Evolutionary conservation across 2,888 invertebrate species (phyloP).

Genomic region (Aleiodes testaceus): DNA sequence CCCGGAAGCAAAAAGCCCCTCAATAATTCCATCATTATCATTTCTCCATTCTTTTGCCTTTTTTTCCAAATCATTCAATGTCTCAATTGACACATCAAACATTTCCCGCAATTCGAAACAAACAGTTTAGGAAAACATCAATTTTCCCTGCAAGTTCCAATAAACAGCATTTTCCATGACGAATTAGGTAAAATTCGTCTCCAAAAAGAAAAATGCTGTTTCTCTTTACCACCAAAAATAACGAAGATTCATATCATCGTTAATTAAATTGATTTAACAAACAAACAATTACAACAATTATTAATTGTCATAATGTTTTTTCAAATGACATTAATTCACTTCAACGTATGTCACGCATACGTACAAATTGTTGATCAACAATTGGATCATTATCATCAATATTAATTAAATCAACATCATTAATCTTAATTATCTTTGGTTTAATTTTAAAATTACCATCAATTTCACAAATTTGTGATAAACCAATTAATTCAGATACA

Average conservation of each 20-base stretch:
- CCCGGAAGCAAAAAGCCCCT: not conserved
- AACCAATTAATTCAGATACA: conserved; percentile 61
- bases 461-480: conserved; percentile 54
- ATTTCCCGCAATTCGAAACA: not conserved
- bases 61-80: no score
- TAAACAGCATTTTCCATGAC: not conserved
- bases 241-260: conserved; percentile 71
- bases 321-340: conserved; percentile 40
- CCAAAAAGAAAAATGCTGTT: not conserved
- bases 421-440: conserved; percentile 62
- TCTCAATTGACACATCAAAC: not conserved
- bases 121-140: not conserved
- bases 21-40: not conserved
- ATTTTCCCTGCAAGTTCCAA: not conserved
- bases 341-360: conserved; percentile 71
- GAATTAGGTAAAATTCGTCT: not conserved
- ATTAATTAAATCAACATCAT: conserved; percentile 60
- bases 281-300: conserved; percentile 23
- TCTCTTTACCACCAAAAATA: conserved; percentile 55
- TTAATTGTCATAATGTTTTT: conserved; percentile 33
- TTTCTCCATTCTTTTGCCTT: not conserved
- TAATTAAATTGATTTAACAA: conserved; percentile 57
- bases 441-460: conserved; percentile 58
- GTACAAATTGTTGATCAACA: conserved; percentile 65
- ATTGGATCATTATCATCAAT: conserved; percentile 57